These are phyloP conservation scores for Misgurnus anguillicaudatus DNA, from an alignment of 2,113 vertebrate genomes.

Conservation along the genomic window DNA sequence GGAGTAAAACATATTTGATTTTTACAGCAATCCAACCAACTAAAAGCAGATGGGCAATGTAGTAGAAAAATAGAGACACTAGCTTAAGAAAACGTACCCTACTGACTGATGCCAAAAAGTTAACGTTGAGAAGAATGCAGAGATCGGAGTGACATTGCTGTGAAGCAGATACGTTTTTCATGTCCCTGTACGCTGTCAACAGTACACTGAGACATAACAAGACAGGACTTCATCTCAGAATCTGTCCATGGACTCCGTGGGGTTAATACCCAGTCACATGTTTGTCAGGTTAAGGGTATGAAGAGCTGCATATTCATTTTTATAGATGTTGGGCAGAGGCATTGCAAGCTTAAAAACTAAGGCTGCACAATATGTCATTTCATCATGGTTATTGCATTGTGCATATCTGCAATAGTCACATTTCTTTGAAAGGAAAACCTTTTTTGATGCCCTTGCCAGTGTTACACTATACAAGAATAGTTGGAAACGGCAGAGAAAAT, in stretches of 20 bases:
- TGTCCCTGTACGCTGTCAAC: slow-evolving; percentile 1
- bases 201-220: neutral
- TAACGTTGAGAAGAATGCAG: neutral
- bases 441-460: too few species aligned
- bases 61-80: neutral
- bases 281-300: neutral
- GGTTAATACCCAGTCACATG: neutral
- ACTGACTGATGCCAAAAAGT: neutral
- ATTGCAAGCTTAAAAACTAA: neutral
- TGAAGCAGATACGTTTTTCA: neutral
- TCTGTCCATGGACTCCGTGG: neutral
- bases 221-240: neutral
- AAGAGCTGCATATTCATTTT: neutral
- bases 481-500: too few species aligned
- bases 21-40: too few species aligned
- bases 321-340: neutral
- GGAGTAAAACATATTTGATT: too few species aligned
- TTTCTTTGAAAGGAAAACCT: too few species aligned
- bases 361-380: too few species aligned
- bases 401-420: too few species aligned
- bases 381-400: too few species aligned
- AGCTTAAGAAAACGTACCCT: neutral
- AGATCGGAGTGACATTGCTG: neutral
- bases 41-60: neutral
- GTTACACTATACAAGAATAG: too few species aligned